Percentiles rank a stretch among this genome's conserved stretches.
Conservation (phyloP, 2,888 invertebrate species). For the Idaea straminata region DNA sequence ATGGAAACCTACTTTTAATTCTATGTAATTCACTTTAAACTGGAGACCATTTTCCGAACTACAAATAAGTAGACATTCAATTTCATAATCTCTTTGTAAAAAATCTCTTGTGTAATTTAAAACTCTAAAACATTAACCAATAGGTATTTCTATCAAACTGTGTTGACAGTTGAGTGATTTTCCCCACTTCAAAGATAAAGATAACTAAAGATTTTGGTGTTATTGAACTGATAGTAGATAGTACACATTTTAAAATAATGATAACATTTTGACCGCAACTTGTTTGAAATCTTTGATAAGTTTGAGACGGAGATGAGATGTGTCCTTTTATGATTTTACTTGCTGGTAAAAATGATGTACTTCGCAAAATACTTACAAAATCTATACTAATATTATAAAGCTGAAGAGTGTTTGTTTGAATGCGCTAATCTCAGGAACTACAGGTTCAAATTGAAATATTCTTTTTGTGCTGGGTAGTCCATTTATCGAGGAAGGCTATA, state of each 20-base stretch:
- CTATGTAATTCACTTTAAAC: no score
- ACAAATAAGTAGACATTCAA: not conserved
- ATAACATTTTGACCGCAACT: not conserved
- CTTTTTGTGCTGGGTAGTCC: no score
- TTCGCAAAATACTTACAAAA: no score
- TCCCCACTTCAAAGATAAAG: conserved; percentile 5
- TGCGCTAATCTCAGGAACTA: no score
- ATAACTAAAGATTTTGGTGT: conserved; percentile 15
- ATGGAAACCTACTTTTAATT: no score
- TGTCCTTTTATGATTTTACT: not conserved
- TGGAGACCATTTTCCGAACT: not conserved
- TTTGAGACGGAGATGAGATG: conserved; percentile 6
- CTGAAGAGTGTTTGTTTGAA: no score
- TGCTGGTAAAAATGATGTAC: no score
- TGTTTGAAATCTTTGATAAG: not conserved
- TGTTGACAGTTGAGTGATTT: conserved; percentile 32
- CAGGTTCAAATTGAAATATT: no score
- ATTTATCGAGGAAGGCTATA: no score
- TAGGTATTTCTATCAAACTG: not conserved
- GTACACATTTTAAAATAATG: not conserved
- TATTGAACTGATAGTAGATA: conserved; percentile 3
- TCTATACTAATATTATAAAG: no score
- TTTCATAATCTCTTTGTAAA: not conserved
- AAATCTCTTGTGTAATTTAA: conserved; percentile 15
- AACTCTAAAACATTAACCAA: conserved; percentile 26